phyloP scores from a whole-genome alignment of 2,113 vertebrate species.

The Ardeotis arabs region DNA sequence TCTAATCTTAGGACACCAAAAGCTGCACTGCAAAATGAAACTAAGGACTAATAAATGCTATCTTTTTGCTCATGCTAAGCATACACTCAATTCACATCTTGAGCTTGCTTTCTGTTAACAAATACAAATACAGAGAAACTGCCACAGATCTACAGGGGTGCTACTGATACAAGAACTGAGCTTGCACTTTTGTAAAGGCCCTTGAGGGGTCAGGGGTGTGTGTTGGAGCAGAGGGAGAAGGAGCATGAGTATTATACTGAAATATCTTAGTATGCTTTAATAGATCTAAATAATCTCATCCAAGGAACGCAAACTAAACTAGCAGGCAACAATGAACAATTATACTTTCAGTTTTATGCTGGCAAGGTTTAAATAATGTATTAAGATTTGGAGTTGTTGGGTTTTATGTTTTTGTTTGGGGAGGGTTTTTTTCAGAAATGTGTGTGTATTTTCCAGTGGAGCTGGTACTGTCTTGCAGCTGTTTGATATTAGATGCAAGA shows the following conservation, averaged over 20 bases:
- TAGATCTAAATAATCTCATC: background rate
- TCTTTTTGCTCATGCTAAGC: constrained; percentile 24
- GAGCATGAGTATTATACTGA: background rate
- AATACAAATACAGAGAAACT: background rate
- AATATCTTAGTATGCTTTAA: background rate
- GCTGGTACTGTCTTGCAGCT: constrained; percentile 56
- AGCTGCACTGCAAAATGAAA: constrained; percentile 38
- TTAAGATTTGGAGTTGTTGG: background rate
- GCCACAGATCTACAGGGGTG: background rate
- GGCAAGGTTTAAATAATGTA: background rate
- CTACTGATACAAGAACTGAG: background rate
- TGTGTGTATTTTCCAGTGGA: background rate
- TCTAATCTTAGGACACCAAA: constrained; percentile 58
- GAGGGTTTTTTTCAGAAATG: background rate
- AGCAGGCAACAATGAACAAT: background rate
- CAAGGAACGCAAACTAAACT: background rate
- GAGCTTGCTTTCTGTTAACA: background rate
- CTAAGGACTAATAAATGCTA: constrained; percentile 29
- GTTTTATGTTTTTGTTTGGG: background rate
- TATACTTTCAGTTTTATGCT: background rate
- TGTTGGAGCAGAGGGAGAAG: background rate
- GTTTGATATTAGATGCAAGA: constrained; percentile 63
- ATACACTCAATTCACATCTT: background rate
- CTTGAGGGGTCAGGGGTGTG: background rate
- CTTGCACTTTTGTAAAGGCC: background rate